Conservation (phyloP, 2,113 vertebrate species). For the Synchiropus splendidus region DNA sequence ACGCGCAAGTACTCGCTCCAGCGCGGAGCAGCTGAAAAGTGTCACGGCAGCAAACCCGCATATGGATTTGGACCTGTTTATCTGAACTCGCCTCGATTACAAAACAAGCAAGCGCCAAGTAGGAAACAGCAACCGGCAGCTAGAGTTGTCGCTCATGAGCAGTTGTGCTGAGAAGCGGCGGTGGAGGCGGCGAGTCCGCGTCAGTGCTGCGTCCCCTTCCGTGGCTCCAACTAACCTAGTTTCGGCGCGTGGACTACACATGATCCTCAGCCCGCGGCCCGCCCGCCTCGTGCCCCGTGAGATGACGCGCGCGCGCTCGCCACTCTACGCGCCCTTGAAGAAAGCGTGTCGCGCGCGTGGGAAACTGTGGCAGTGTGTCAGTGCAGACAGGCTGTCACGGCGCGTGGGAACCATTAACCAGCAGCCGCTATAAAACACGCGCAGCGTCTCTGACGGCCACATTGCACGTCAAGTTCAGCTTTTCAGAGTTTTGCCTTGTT, state of each 20-base stretch:
- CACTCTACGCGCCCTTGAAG: slow-evolving; percentile 45
- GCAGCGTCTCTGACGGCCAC: background rate
- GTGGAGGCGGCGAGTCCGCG: background rate
- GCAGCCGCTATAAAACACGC: no score
- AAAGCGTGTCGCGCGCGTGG: slow-evolving; percentile 55
- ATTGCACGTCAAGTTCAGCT: background rate
- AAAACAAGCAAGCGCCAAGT: background rate
- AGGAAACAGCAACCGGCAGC: background rate
- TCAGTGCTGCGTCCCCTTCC: slow-evolving; percentile 17
- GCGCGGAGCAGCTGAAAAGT: no score
- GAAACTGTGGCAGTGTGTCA: slow-evolving; percentile 72
- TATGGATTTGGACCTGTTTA: slow-evolving; percentile 20
- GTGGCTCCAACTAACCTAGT: slow-evolving; percentile 51
- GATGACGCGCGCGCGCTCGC: slow-evolving; percentile 43
- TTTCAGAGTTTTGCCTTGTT: no score
- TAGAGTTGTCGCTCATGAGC: no score
- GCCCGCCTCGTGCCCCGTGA: slow-evolving; percentile 61
- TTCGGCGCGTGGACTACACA: slow-evolving; percentile 71
- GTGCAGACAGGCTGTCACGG: slow-evolving; percentile 20
- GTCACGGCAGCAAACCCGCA: slow-evolving; percentile 49
- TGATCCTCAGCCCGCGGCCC: slow-evolving; percentile 56
- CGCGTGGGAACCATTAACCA: slow-evolving; percentile 48
- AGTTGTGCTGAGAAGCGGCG: background rate
- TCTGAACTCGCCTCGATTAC: background rate
- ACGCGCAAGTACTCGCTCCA: slow-evolving; percentile 34